Conservation (phyloP, 1,140 invertebrate genomes). For the Lerema accius region DNA sequence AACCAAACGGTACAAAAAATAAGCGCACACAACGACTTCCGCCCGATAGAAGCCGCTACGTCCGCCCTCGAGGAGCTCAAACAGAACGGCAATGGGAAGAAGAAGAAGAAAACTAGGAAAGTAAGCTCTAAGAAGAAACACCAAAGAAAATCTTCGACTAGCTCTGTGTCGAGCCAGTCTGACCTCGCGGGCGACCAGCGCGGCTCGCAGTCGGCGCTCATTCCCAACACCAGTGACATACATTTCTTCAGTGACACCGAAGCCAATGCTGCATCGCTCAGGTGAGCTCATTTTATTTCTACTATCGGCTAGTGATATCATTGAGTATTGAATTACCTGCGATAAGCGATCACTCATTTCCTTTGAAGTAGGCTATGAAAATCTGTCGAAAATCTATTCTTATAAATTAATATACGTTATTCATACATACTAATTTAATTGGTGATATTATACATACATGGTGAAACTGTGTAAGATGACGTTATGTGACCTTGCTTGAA, state of each 20-base stretch:
- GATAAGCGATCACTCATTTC: neutral
- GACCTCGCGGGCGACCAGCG: conserved; percentile 72
- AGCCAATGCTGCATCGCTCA: conserved; percentile 84
- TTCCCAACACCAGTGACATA: conserved; percentile 61
- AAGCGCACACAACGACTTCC: conserved; percentile 85
- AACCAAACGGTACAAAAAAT: conserved; percentile 79
- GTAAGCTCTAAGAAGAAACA: conserved; percentile 90
- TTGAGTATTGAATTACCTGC: too few species aligned
- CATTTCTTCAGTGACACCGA: conserved; percentile 96
- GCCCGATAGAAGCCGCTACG: conserved; percentile 81
- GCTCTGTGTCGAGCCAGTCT: conserved; percentile 79
- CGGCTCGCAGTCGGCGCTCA: conserved; percentile 51
- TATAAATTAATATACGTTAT: too few species aligned
- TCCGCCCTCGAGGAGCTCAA: conserved; percentile 67
- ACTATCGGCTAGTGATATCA: neutral
- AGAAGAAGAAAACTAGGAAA: conserved; percentile 90
- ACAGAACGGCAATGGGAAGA: conserved; percentile 81
- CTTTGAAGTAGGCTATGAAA: neutral
- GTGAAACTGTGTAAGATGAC: too few species aligned
- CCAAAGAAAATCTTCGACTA: conserved; percentile 86
- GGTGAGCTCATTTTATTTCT: conserved; percentile 78
- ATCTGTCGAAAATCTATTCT: too few species aligned
- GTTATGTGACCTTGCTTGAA: too few species aligned
- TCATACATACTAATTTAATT: too few species aligned
- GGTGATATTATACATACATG: too few species aligned